Percentiles rank a stretch among this genome's conserved stretches.
phyloP scores from a whole-genome alignment of 2,888 invertebrate genomes.

The Empis stercorea region DNA sequence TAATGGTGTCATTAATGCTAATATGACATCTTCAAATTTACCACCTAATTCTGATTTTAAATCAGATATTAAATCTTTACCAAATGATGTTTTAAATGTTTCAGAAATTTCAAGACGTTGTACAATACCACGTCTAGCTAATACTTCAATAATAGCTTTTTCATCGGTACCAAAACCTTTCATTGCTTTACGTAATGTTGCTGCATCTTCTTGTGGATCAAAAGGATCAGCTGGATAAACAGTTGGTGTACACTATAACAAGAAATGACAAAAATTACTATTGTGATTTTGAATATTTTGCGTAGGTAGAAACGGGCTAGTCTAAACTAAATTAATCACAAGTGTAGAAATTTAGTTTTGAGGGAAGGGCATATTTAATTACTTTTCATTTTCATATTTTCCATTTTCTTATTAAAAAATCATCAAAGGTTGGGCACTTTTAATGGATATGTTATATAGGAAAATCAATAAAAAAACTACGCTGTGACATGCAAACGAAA shows the following conservation, averaged over 20 bases:
- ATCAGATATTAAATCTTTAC: constrained; percentile 73
- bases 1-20: constrained; percentile 82
- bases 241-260: constrained; percentile 65
- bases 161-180: constrained; percentile 89
- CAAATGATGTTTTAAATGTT: constrained; percentile 84
- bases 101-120: constrained; percentile 84
- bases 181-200: constrained; percentile 77
- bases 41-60: constrained; percentile 82
- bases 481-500: too few relatives aligned
- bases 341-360: too few relatives aligned
- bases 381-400: too few relatives aligned
- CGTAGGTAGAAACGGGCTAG: too few relatives aligned
- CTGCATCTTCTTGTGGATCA: constrained; percentile 74
- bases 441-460: too few relatives aligned
- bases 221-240: constrained; percentile 78
- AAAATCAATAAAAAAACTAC: too few relatives aligned
- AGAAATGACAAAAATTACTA: constrained; percentile 4
- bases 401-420: too few relatives aligned
- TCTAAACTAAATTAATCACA: too few relatives aligned
- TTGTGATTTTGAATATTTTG: too few relatives aligned
- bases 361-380: too few relatives aligned
- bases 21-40: constrained; percentile 76
- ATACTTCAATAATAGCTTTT: constrained; percentile 77
- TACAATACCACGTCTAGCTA: constrained; percentile 76
- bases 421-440: too few relatives aligned